Conservation (phyloP, 1,140 invertebrate genomes). For the Drosophila littoralis region DNA sequence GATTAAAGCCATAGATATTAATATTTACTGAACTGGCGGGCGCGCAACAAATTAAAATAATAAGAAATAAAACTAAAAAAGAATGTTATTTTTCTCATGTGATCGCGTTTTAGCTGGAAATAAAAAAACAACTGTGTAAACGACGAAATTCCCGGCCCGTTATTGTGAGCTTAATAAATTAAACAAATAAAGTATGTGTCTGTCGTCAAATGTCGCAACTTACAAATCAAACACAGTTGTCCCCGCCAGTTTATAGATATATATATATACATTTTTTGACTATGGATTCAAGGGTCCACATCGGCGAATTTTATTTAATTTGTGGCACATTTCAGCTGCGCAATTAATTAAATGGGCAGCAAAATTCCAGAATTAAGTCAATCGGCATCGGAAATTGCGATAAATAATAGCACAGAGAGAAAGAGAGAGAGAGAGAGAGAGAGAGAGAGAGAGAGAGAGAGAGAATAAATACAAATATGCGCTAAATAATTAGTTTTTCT, state of each 20-base stretch:
- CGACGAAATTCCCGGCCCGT: conserved; percentile 52
- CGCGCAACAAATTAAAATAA: conserved; percentile 8
- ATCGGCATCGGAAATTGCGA: conserved; percentile 36
- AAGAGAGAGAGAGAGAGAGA: no score
- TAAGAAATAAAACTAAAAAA: conserved; percentile 18
- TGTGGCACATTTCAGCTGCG: conserved; percentile 50
- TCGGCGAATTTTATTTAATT: conserved; percentile 13
- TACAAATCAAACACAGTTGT: conserved; percentile 65
- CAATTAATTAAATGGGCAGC: conserved; percentile 52
- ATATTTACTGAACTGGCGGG: conserved; percentile 40
- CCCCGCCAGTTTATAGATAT: conserved; percentile 4
- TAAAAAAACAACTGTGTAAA: conserved; percentile 68
- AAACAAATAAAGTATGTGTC: conserved; percentile 31
- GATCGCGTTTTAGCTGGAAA: conserved; percentile 20
- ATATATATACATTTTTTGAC: neutral
- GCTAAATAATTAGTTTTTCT: conserved; percentile 63
- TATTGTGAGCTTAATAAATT: conserved; percentile 56
- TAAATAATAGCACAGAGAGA: conserved; percentile 49
- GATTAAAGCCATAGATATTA: no score
- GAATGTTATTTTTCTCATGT: conserved; percentile 32
- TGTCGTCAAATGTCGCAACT: conserved; percentile 48
- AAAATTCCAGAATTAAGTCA: conserved; percentile 19
- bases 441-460: no score
- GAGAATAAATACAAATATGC: conserved; percentile 63
- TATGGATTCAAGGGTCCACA: conserved; percentile 3